Percentiles rank a stretch among this genome's conserved stretches.
These are phyloP conservation scores for Euzetes globulus DNA, from an alignment of 2,888 invertebrate species.

Conservation along the genomic window DNA sequence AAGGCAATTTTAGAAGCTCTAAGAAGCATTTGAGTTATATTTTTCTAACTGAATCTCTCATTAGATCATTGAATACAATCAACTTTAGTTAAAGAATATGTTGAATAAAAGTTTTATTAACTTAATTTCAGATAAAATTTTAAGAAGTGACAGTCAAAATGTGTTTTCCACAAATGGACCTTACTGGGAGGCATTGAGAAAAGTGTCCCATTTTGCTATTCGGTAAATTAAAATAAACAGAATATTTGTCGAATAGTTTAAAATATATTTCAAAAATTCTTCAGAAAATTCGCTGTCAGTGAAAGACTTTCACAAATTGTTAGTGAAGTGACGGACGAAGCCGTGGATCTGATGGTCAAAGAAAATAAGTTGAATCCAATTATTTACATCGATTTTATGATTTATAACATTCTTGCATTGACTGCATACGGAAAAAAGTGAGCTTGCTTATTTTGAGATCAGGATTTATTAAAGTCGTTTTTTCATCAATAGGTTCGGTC, in stretches of 20 bases:
- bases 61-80: no score
- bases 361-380: neutral
- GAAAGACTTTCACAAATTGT: neutral
- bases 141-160: neutral
- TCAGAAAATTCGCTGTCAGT: neutral
- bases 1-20: no score
- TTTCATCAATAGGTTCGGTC: neutral
- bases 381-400: neutral
- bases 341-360: neutral
- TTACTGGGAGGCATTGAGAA: conserved; percentile 25
- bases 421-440: conserved; percentile 2
- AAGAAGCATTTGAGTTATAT: no score
- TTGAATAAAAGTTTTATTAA: no score
- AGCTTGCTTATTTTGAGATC: neutral
- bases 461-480: neutral
- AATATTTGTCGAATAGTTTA: no score
- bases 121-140: neutral
- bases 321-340: neutral
- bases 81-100: no score
- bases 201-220: conserved; percentile 1
- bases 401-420: neutral
- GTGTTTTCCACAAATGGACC: conserved; percentile 15
- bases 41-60: no score
- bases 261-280: neutral
- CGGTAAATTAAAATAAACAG: neutral